These are phyloP conservation scores for Heterodera filipjevi DNA, from an alignment of 2,888 invertebrate species.

Conservation along the genomic window DNA sequence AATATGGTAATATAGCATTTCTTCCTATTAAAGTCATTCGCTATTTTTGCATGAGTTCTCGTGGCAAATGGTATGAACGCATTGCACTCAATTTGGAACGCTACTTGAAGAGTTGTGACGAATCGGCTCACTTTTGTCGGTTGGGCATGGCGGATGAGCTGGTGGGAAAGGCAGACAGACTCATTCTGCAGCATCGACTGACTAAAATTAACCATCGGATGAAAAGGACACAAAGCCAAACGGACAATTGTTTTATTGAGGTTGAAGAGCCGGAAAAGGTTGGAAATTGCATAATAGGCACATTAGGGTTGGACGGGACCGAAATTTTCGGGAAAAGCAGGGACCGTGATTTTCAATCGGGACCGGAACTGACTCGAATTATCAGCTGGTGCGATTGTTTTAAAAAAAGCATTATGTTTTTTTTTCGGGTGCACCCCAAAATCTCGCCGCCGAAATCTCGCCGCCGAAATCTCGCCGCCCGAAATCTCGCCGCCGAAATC, in stretches of 20 bases:
- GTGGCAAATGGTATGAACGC: constrained; percentile 72
- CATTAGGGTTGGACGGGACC: too few relatives aligned
- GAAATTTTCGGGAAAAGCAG: neutral
- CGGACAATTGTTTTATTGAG: neutral
- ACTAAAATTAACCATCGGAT: neutral
- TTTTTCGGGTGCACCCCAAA: too few relatives aligned
- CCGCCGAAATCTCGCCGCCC: too few relatives aligned
- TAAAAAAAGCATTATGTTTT: too few relatives aligned
- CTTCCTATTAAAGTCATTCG: constrained; percentile 36
- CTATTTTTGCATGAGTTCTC: constrained; percentile 65
- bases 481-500: too few relatives aligned
- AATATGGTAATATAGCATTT: neutral
- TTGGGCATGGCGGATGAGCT: constrained; percentile 25
- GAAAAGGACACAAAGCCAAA: neutral
- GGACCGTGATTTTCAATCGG: neutral
- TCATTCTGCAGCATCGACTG: constrained; percentile 17
- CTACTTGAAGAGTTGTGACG: constrained; percentile 67
- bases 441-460: too few relatives aligned
- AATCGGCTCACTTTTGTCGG: constrained; percentile 48
- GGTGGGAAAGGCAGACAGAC: constrained; percentile 24
- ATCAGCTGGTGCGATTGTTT: too few relatives aligned
- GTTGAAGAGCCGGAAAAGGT: constrained; percentile 13
- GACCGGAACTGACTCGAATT: too few relatives aligned
- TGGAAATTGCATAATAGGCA: too few relatives aligned
- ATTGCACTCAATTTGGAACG: constrained; percentile 73